phyloP scores from a whole-genome alignment of 2,797 vertebrate genomes.

The Microctenopoma steveboyesi region DNA sequence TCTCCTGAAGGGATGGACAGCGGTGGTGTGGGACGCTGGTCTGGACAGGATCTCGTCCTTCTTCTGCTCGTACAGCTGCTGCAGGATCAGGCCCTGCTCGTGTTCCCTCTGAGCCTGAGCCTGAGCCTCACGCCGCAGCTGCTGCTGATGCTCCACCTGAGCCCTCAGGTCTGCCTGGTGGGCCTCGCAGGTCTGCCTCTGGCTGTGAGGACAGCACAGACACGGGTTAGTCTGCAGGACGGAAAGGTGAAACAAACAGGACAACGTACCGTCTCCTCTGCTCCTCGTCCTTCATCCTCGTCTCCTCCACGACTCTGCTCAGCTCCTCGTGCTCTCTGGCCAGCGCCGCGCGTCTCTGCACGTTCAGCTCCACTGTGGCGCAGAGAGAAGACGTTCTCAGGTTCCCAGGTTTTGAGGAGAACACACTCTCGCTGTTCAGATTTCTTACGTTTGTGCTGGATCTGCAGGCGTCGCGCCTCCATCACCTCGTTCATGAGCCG shows the following conservation, averaged over 20 bases:
- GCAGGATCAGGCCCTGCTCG: slow-evolving; percentile 58
- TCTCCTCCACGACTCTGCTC: slow-evolving; percentile 69
- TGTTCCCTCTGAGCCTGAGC: slow-evolving; percentile 60
- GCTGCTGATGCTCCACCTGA: slow-evolving; percentile 82
- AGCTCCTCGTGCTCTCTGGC: slow-evolving; percentile 79
- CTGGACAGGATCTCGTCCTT: slow-evolving; percentile 77
- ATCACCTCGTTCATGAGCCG: slow-evolving; percentile 86
- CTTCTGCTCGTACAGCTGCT: slow-evolving; percentile 77
- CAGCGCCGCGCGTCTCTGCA: slow-evolving; percentile 77
- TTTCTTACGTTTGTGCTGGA: slow-evolving; percentile 87
- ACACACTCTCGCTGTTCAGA: too few relatives aligned
- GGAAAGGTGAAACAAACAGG: neutral
- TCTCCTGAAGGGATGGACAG: slow-evolving; percentile 83
- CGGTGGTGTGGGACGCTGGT: slow-evolving; percentile 24
- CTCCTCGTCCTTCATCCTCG: slow-evolving; percentile 77
- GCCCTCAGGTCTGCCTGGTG: slow-evolving; percentile 83
- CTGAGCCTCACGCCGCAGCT: slow-evolving; percentile 64
- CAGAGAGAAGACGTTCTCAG: too few relatives aligned
- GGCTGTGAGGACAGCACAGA: slow-evolving; percentile 68
- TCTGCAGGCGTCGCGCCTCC: slow-evolving; percentile 82
- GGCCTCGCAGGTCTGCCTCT: slow-evolving; percentile 57
- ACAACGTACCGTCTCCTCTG: slow-evolving; percentile 78
- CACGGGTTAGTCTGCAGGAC: neutral
- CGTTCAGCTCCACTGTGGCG: slow-evolving; percentile 81
- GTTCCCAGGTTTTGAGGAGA: too few relatives aligned